Base-by-base conservation (phyloP, 2,113 vertebrate genomes). In the Aegithalos caudatus region DNA sequence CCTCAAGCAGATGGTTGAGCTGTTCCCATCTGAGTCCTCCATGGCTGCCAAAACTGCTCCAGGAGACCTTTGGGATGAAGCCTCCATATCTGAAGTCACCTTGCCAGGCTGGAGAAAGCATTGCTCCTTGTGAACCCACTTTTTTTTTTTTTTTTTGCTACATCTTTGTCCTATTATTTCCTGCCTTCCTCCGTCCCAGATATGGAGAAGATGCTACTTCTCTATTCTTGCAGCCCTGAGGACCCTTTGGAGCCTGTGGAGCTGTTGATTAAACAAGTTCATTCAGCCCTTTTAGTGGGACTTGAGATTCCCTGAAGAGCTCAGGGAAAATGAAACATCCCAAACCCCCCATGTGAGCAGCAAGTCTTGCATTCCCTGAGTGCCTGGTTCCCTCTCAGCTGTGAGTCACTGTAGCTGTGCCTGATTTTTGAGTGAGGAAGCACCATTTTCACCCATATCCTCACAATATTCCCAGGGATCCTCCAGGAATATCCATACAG, bases 341-440 rank as follows among this genome's bases (percentile, higher is more conserved):
- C 25, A 47, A 29, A 44, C 12, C 31, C n/a, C 40, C 70, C 48
- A 22, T 8, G 33, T 13, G 17, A 72, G 51, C 66, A 82, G 61
- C 60, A 58, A 33, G 9, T 5, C 65, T 56, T 70, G 19, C 0
- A 0, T 9, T 57, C 53, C 70, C 33, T 0, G 0, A 12, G 14
- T 3, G 15, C 65, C 22, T 7, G 1, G 9, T 8, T 81, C 31
- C 28, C 56, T 78, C 50, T 19, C 65, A 73, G 23, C 23, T 27
- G 15, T 37, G 42, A n/a, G n/a, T 8, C 64, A 56, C 20, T 33
- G 37, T 7, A 74, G 31, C 51, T 47, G 13, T 44, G 65, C 38
- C 67, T 54, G 17, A 2, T 33, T 92, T 80, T 69, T 29, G 17
- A 8, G 14, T 31, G 25, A 85, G 28, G 25, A 76, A 37, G 35